Conservation (phyloP, 2,113 vertebrate genomes). For the Poicephalus gulielmi region DNA sequence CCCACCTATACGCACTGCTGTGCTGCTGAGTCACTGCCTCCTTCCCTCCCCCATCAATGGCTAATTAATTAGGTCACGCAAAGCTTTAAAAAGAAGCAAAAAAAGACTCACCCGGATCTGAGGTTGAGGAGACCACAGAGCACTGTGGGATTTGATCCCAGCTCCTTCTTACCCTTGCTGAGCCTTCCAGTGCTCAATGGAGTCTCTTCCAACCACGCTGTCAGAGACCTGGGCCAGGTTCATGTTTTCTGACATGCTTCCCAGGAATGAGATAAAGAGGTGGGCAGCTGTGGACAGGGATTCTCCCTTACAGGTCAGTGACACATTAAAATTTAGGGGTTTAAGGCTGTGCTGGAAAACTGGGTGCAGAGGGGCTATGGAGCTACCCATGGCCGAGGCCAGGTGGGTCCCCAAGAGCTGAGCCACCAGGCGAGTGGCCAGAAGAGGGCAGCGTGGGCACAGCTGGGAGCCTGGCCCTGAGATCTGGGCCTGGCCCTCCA, state of each 20-base stretch:
- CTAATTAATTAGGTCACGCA: neutral
- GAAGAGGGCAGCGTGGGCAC: neutral
- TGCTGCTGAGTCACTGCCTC: rapidly evolving
- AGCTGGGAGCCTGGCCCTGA: neutral
- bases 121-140: neutral
- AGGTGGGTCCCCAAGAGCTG: neutral
- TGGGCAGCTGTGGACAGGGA: neutral
- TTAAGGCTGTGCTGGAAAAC: neutral
- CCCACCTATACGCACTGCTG: neutral
- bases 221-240: neutral
- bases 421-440: rapidly evolving
- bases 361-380: neutral
- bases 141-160: neutral
- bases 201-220: neutral
- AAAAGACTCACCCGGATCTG: neutral
- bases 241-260: neutral
- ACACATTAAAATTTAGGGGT: neutral
- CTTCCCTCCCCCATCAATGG: neutral
- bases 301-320: neutral
- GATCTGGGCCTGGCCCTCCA: neutral
- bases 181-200: rapidly evolving
- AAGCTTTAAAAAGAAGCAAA: neutral
- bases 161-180: neutral
- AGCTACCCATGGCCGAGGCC: rapidly evolving
- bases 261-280: neutral